These are phyloP conservation scores for Podocnemis expansa DNA, from an alignment of 2,113 vertebrate species.

Conservation along the genomic window DNA sequence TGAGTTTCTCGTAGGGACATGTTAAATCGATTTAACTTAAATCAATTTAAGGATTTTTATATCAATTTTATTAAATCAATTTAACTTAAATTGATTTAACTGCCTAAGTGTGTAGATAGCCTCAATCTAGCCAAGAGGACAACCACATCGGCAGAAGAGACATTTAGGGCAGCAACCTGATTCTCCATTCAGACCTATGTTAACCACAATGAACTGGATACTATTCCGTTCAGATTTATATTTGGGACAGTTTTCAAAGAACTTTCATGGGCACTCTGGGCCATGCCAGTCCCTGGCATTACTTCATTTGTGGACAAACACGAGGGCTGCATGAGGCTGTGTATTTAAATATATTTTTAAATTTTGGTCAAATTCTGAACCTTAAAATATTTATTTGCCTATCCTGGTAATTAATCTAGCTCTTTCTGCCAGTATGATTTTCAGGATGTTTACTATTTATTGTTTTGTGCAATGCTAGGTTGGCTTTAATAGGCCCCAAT, in stretches of 20 bases:
- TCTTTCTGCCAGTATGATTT: neutral
- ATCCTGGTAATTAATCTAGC: neutral
- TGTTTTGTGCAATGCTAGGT: neutral
- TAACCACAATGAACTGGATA: neutral
- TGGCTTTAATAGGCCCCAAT: fast-evolving
- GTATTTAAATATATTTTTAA: neutral
- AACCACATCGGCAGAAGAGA: neutral
- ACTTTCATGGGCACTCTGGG: neutral
- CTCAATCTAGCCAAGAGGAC: neutral
- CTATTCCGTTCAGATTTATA: neutral
- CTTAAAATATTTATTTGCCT: neutral
- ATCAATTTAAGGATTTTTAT: too few species aligned
- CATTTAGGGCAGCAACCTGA: neutral
- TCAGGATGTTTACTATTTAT: neutral
- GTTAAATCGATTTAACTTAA: too few species aligned
- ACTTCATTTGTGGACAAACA: neutral
- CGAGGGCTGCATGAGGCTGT: neutral
- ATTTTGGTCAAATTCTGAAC: neutral
- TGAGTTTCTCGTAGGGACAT: too few species aligned
- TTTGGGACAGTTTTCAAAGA: neutral
- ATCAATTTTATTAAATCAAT: too few species aligned
- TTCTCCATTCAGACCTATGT: neutral
- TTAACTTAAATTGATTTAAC: too few species aligned
- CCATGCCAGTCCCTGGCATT: neutral
- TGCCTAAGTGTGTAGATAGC: too few species aligned